Evolutionary conservation across 2,888 invertebrate species (phyloP).

Genomic region (Xylota segnis): DNA sequence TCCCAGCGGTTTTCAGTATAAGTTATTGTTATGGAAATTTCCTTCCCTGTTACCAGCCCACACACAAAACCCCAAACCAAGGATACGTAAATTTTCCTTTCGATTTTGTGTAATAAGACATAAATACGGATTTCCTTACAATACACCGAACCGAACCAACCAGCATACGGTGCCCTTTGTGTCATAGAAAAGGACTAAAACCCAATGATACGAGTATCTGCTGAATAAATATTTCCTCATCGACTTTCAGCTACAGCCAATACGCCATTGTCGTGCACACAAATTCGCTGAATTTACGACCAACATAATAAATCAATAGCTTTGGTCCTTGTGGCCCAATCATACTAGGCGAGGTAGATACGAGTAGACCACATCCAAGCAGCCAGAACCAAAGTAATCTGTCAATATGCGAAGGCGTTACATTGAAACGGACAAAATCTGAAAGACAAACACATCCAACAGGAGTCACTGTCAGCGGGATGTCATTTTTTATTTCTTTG

Average conservation of each 20-base stretch:
- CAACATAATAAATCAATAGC: conserved; percentile 70
- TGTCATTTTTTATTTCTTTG: conserved; percentile 60
- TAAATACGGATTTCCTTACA: conserved; percentile 54
- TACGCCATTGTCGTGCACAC: conserved; percentile 4
- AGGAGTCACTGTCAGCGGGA: conserved; percentile 58
- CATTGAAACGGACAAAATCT: conserved; percentile 61
- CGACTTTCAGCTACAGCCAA: conserved; percentile 53
- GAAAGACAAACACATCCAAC: conserved; percentile 52
- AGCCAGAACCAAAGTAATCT: conserved; percentile 25
- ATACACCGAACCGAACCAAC: conserved; percentile 4
- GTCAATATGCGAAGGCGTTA: conserved; percentile 62
- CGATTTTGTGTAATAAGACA: conserved; percentile 48
- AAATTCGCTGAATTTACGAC: conserved; percentile 57
- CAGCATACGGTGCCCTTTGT: conserved; percentile 18
- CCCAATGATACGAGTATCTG: conserved; percentile 35
- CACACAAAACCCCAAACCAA: not conserved
- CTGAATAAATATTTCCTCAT: conserved; percentile 64
- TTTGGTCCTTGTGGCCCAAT: conserved; percentile 36
- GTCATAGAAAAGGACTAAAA: conserved; percentile 29
- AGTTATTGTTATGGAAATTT: conserved; percentile 34
- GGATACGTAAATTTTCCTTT: conserved; percentile 31
- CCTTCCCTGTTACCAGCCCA: not conserved
- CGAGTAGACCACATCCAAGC: not conserved
- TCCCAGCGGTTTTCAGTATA: conserved; percentile 4
- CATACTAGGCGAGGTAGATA: not conserved